Base-by-base conservation (phyloP, 2,888 invertebrate genomes). In the Diachrysia chrysitis region DNA sequence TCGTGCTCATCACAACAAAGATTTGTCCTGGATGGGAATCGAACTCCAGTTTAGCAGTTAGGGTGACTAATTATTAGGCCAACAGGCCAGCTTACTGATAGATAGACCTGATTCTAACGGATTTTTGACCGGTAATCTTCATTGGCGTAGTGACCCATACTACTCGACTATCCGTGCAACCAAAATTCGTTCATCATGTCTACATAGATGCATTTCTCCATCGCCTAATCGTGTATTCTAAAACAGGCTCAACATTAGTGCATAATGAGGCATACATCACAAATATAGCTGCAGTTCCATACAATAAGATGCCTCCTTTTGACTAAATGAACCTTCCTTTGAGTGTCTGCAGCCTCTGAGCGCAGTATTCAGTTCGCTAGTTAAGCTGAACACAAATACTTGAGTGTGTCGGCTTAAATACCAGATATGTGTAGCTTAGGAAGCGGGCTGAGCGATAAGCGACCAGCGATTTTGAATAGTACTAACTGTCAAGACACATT, bases 331-430 rank as follows among this genome's bases (percentile, higher is more conserved):
- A 73, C 73, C 68, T 66, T 71, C 78, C 76, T 78, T 83, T 83
- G 81, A 76, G 67, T 56, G 21, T 48, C 46, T 57, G 32, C 35
- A 54, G 35, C 58, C 65, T 35, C 19, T 57, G 35, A 53, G 48
- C 64, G 70, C 69, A 71, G 66, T 78, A 79, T 83, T 69, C 77
- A 71, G 72, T 78, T 70, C 68, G 63, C 79, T 83, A 83, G 84
- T 82, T 83, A 84, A 83, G 82, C 84, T 66, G 68, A 75, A 80
- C 83, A 77, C 84, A 84, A 83, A 83, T 84, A 83, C 83, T 83
- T 81, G 84, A 83, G 75, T 78, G 78, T 78, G 78, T 65, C 71
- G 78, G 83, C 71, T 84, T 76, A 83, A 82, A 78, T 77, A 81
- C 75, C 73, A 83, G 84, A 82, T 83, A 84, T 84, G 80, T 81